Percentiles rank a stretch among this genome's conserved stretches.
Evolutionary conservation across 2,888 invertebrate genomes (phyloP).

Genomic region (Drosophila trichaetosa): DNA sequence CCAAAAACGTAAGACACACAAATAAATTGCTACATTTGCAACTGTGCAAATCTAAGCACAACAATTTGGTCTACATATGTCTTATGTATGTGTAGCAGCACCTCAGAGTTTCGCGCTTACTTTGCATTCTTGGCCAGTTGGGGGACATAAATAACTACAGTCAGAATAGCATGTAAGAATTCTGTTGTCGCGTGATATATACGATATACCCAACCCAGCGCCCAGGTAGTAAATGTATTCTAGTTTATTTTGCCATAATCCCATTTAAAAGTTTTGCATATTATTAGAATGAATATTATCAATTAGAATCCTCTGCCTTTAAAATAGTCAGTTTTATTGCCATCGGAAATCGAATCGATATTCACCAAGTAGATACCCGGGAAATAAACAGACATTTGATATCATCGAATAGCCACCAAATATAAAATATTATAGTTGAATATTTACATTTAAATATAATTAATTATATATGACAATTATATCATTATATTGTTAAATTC

Average conservation of each 20-base stretch:
- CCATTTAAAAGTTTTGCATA: background rate
- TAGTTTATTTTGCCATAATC: background rate
- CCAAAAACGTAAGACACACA: background rate
- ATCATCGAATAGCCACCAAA: background rate
- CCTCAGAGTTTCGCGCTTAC: background rate
- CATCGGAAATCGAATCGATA: background rate
- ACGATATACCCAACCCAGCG: background rate
- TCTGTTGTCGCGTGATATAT: background rate
- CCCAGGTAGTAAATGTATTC: background rate
- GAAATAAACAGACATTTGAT: too few species aligned
- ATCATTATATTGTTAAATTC: background rate
- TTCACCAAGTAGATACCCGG: background rate
- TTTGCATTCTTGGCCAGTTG: background rate
- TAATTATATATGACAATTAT: too few species aligned
- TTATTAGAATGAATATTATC: background rate
- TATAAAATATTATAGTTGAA: background rate
- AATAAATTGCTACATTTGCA: background rate
- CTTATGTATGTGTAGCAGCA: background rate
- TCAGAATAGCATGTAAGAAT: background rate
- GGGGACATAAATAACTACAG: background rate
- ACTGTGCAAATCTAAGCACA: background rate
- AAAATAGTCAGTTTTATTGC: background rate
- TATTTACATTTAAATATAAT: too few species aligned
- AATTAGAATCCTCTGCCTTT: background rate
- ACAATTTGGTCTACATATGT: background rate